Base-by-base conservation (phyloP, 2,797 vertebrate genomes). In the Lepilemur septentrionalis region DNA sequence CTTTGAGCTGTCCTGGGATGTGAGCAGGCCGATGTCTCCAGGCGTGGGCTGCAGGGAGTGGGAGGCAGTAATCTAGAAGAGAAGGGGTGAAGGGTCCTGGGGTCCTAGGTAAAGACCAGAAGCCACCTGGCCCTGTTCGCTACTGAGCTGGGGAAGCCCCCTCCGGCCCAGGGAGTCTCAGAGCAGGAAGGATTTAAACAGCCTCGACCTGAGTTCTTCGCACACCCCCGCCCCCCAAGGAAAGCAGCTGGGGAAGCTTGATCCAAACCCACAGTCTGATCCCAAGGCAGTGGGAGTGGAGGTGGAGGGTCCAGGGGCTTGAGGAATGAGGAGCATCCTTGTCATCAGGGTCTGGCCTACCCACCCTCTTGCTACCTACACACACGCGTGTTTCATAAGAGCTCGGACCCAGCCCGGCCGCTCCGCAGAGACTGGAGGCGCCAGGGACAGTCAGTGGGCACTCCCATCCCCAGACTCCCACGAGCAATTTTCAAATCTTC, bases 401-500 rank as follows among this genome's bases (percentile, higher is more conserved):
- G 28, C 91, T 89, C 80, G 6, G 38, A 76, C 94, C 59, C 63
- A 43, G 35, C 50, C 63, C 14, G 32, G 85, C 94, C 32, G 10
- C 84, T 87, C 69, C n/a, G 20, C 28, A 15, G 93, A 95, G 73
- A 75, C 70, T 3, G 46, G 61, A 83, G 30, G 70, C 67, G 52
- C 91, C 88, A 43, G 67, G 85, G 80, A 80, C 46, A 7, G 63
- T 48, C 92, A 30, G 52, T 50, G 73, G 93, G 89, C 46, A 11
- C 18, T 52, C 73, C 70, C 38, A 50, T 38, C 61, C 91, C 63
- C 32, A 28, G 46, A 7, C 72, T 72, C 94, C 91, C 67, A 91
- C 78, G 94, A 92, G 93, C 95, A 96, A 88, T 98, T 98, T 97
- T 98, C 91, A 90, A 96, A 98, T 97, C 97, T 97, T 95, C 94